Conservation (phyloP, 2,797 vertebrate genomes). For the Heterohyrax brucei region DNA sequence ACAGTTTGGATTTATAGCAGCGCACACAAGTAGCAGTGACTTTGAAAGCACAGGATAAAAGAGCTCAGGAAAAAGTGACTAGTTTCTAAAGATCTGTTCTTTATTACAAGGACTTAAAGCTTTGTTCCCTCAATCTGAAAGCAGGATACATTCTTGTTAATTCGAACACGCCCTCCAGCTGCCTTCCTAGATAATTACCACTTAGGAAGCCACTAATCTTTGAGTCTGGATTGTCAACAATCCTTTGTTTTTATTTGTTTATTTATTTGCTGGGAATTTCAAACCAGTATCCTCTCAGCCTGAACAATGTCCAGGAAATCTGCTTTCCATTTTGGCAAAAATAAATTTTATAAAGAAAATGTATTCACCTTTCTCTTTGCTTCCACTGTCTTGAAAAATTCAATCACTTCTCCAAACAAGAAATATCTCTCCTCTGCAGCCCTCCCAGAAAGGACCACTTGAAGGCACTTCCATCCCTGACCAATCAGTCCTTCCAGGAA, state of each 20-base stretch:
- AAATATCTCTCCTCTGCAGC: neutral
- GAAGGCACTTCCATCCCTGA: neutral
- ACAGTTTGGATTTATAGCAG: constrained; percentile 73
- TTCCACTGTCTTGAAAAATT: constrained; percentile 50
- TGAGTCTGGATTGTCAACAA: constrained; percentile 61
- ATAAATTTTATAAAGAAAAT: neutral
- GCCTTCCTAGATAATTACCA: constrained; percentile 41
- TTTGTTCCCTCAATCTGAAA: neutral
- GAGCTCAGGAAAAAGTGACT: constrained; percentile 39
- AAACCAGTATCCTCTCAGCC: constrained; percentile 46
- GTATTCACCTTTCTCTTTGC: constrained; percentile 51
- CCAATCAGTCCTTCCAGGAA: neutral
- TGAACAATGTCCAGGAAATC: constrained; percentile 40
- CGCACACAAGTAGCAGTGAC: constrained; percentile 32
- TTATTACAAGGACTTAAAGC: constrained; percentile 19
- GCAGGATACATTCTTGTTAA: neutral
- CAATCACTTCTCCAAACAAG: constrained; percentile 22
- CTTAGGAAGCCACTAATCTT: constrained; percentile 49
- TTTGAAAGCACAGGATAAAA: constrained; percentile 77
- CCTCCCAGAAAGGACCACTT: too few species aligned
- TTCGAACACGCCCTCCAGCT: neutral
- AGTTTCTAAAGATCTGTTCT: constrained; percentile 49
- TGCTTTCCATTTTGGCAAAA: constrained; percentile 58
- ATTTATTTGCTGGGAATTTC: constrained; percentile 9
- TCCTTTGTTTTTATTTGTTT: constrained; percentile 64